A percentile compares a stretch with the other conserved stretches of the same genome.
Conservation (phyloP, 2,113 vertebrate species). For the Anseranas semipalmata region DNA sequence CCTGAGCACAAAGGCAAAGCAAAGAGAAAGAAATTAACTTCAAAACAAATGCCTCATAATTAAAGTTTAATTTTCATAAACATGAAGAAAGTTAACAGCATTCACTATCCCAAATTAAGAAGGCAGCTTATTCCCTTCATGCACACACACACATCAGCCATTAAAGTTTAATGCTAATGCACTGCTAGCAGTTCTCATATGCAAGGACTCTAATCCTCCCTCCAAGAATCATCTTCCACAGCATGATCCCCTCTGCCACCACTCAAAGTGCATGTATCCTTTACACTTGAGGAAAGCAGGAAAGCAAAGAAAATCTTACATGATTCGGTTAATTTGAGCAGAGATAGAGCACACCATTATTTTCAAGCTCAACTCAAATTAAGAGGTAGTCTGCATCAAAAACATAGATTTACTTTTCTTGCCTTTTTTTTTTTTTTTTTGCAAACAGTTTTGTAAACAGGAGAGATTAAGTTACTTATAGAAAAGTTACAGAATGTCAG, state of each 20-base stretch:
- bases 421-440: not conserved
- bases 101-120: not conserved
- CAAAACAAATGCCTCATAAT: constrained; percentile 41
- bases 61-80: constrained; percentile 58
- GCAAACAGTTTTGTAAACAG: not conserved
- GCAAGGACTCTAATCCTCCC: not conserved
- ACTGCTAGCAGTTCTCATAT: not conserved
- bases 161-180: constrained; percentile 28
- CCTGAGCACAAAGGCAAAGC: constrained; percentile 33
- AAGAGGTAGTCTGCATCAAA: not conserved
- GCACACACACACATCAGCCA: not conserved
- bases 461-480: not conserved
- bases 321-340: not conserved
- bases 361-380: constrained; percentile 1
- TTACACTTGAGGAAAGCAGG: not conserved
- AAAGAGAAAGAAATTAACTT: constrained; percentile 44
- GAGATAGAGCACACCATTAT: not conserved
- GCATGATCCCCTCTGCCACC: not conserved
- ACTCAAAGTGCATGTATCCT: not conserved
- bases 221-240: not conserved
- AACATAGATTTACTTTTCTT: not conserved
- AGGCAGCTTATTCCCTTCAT: not conserved
- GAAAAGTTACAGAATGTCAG: not conserved
- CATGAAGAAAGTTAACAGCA: constrained; percentile 1
- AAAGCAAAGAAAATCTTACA: not conserved